A percentile compares a stretch with the other conserved stretches of the same genome.
phyloP scores from a whole-genome alignment of 2,888 invertebrate species.

The Lasius platythorax region DNA sequence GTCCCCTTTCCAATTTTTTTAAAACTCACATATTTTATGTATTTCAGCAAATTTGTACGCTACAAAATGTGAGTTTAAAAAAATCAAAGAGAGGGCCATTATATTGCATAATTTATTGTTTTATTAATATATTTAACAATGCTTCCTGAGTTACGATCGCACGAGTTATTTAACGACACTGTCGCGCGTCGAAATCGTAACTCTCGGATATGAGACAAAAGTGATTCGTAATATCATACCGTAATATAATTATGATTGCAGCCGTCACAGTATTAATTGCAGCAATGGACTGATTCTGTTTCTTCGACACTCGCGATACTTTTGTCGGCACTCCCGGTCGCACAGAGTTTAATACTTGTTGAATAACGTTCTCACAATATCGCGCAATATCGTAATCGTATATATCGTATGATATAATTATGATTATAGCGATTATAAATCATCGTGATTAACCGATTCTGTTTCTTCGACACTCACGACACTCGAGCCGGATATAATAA shows the following conservation, averaged over 20 bases:
- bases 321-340: neutral
- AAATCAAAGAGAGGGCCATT: neutral
- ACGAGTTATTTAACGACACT: neutral
- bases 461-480: neutral
- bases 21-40: neutral
- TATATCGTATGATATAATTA: too few species aligned
- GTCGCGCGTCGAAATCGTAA: neutral
- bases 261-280: neutral
- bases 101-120: neutral
- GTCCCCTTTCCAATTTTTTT: neutral
- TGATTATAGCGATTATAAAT: neutral
- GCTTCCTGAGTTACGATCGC: neutral
- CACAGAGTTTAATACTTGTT: neutral
- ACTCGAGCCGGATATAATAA: neutral
- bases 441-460: neutral
- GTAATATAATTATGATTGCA: neutral
- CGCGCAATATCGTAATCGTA: too few species aligned
- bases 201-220: neutral
- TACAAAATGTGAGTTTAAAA: neutral
- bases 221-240: neutral
- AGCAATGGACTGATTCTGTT: neutral
- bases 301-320: neutral
- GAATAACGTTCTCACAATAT: neutral
- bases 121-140: neutral
- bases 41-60: neutral